Conservation (phyloP, 2,888 invertebrate species). For the Plemyria rubiginata region DNA sequence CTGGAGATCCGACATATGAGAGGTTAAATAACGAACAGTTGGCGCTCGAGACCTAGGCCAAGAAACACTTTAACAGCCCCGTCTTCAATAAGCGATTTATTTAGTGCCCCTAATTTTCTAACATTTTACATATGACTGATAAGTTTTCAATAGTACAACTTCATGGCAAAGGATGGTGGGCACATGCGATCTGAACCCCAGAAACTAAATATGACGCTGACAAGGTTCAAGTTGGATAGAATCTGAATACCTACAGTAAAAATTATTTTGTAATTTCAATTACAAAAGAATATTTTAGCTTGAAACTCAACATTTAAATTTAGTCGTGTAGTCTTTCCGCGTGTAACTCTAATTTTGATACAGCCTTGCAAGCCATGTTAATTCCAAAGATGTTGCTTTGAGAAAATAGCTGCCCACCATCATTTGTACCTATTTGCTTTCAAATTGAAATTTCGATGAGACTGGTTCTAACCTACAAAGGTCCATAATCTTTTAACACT, state of each 20-base stretch:
- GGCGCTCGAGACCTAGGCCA: constrained; percentile 12
- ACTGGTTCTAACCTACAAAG: constrained; percentile 15
- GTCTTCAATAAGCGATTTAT: constrained; percentile 1
- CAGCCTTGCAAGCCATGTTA: neutral
- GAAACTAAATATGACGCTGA: neutral
- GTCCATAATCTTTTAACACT: constrained; percentile 26
- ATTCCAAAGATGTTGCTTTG: neutral
- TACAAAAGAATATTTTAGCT: no score
- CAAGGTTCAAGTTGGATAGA: neutral
- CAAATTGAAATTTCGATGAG: constrained; percentile 4
- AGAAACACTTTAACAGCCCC: constrained; percentile 12
- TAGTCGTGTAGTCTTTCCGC: neutral
- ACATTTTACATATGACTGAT: neutral
- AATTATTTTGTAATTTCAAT: no score
- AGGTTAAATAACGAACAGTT: neutral
- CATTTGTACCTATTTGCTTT: constrained; percentile 7
- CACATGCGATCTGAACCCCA: constrained; percentile 1
- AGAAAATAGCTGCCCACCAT: constrained; percentile 10
- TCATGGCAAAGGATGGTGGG: constrained; percentile 13
- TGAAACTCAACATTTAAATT: neutral
- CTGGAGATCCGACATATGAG: no score
- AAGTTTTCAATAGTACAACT: constrained; percentile 14
- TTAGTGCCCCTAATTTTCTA: constrained; percentile 19
- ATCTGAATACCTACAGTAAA: no score
- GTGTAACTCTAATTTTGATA: neutral